phyloP scores from a whole-genome alignment of 2,113 vertebrate species.

The Mirounga angustirostris region DNA sequence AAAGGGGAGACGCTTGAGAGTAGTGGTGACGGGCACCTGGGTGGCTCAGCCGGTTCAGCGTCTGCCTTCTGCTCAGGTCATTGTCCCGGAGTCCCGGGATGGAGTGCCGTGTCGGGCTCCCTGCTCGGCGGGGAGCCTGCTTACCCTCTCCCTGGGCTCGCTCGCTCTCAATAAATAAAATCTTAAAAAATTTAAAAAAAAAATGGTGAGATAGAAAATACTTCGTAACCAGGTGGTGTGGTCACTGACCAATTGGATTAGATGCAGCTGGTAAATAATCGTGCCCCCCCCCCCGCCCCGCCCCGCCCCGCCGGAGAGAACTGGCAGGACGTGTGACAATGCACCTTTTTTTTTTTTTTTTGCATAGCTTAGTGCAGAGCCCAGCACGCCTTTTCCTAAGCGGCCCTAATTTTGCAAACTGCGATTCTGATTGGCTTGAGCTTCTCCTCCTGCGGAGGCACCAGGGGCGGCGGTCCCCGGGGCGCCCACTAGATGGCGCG shows the following conservation, averaged over 20 bases:
- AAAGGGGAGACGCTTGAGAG: background rate
- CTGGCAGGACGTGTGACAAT: fast-evolving
- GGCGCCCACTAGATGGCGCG: constrained; percentile 62
- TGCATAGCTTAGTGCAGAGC: too few relatives aligned
- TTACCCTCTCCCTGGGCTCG: too few relatives aligned
- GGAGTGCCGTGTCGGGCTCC: too few relatives aligned
- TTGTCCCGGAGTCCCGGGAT: too few relatives aligned
- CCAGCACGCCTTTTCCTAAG: background rate
- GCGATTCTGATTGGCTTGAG: background rate
- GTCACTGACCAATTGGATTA: background rate
- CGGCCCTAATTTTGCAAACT: background rate
- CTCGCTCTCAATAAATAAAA: too few relatives aligned
- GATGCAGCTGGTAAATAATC: too few relatives aligned
- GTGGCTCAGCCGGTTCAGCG: too few relatives aligned
- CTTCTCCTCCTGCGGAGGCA: background rate
- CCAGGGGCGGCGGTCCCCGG: background rate
- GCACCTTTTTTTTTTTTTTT: background rate
- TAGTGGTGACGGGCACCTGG: background rate
- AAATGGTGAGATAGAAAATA: background rate
- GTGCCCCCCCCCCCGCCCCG: background rate
- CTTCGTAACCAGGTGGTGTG: fast-evolving
- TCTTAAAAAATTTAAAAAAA: too few relatives aligned
- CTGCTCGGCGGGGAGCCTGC: too few relatives aligned
- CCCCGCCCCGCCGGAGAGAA: fast-evolving
- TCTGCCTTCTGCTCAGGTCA: too few relatives aligned